Percentiles rank a stretch among this genome's conserved stretches.
Evolutionary conservation across 2,888 invertebrate species (phyloP).

Genomic region (Idaea biselata): DNA sequence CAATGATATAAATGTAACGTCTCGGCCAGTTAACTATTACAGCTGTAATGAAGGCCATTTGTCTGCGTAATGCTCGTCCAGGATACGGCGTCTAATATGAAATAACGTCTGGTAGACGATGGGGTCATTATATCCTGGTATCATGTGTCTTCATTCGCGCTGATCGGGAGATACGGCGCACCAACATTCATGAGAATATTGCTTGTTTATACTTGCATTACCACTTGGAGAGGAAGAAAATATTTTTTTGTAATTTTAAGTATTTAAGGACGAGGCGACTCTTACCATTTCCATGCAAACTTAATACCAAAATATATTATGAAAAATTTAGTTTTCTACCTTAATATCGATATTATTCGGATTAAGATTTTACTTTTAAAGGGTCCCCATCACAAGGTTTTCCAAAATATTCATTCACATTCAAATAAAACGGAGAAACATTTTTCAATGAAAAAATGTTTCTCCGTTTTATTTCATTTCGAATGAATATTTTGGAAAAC

Average conservation of each 20-base stretch:
- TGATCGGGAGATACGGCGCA: slow-evolving; percentile 62
- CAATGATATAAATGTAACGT: slow-evolving; percentile 12
- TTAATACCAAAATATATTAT: no score
- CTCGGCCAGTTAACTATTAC: slow-evolving; percentile 37
- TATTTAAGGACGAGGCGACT: no score
- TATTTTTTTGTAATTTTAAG: background rate
- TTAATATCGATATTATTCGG: no score
- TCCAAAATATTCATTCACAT: no score
- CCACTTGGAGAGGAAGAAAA: background rate
- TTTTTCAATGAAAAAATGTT: no score
- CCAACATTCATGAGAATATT: slow-evolving; percentile 3
- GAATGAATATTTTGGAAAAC: no score
- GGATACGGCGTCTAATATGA: slow-evolving; percentile 68
- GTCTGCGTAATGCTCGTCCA: slow-evolving; percentile 65
- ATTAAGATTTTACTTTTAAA: no score
- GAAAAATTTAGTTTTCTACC: no score
- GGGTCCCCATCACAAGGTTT: no score
- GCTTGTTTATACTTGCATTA: background rate
- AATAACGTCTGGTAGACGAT: slow-evolving; percentile 59
- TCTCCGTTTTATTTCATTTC: no score
- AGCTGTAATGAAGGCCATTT: slow-evolving; percentile 66
- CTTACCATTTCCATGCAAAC: no score
- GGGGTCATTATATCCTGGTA: slow-evolving; percentile 50
- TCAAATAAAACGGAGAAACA: no score
- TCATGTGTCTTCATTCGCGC: slow-evolving; percentile 57